Evolutionary conservation across 2,797 vertebrate genomes (phyloP), one percentile per base, ranked within the genome.

Genomic region (Mormyrus proboscirostris): DNA sequence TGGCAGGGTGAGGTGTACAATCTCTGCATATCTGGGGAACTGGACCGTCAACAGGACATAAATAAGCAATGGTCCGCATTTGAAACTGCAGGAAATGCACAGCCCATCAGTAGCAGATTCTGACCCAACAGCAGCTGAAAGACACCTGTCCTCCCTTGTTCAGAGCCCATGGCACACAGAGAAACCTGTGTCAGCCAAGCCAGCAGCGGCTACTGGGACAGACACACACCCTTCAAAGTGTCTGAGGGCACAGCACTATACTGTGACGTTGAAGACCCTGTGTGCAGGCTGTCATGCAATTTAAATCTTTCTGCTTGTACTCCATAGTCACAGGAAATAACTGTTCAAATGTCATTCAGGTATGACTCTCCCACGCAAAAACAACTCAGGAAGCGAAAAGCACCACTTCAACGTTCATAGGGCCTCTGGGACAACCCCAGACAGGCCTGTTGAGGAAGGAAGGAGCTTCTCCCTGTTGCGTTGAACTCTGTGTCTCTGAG

Each of bases 1-100:
- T 0, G 96, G 96, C 82, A 97, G 91, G 9, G 96, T 97, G 90
- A 97, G 92, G 91, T 96, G 96, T 22, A 97, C 96, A 33, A 97
- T 97, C 93, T 97, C 96, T 22, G 96, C 96, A 22, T 95, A 97
- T 89, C 95, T 95, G 38, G 96, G 96, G 90, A 97, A 97, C 96
- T 97, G 73, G 25, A 44, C 57, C 9, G n/a, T 57, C 33, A 41
- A 83, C 69, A 25, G 14, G n/a, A 50, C n/a, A 86, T 57, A 59
- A 59, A 19, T 53, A 38, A 57, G 5, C 3, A 0, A 29, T 19
- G 85, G 4, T n/a, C 33, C 2, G 1, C n/a, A 29, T 83, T 19
- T 8, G 12, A 79, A 44, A 41, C 5, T 41, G 10, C 10, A 29
- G 1, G 3, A 33, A 69, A 69, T 29, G 25, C 25, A 14, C 62